Conservation (phyloP, 2,888 invertebrate species). For the Caenorhabditis parvicauda region DNA sequence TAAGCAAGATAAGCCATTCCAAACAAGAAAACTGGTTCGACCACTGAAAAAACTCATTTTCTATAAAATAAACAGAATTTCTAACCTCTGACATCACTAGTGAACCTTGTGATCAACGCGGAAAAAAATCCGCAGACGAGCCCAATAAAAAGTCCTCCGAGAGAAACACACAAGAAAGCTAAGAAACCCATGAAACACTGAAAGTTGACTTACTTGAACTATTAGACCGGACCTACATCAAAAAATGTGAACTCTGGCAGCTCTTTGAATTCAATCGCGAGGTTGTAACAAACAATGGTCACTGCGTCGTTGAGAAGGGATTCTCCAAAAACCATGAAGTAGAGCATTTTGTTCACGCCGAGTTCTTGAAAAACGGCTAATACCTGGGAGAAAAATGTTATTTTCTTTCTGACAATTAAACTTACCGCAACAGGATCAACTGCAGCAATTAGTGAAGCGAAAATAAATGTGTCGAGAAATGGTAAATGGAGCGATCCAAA, state of each 20-base stretch:
- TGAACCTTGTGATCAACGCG: slow-evolving; percentile 64
- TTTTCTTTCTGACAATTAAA: slow-evolving; percentile 10
- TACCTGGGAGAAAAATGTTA: slow-evolving; percentile 18
- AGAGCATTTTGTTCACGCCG: slow-evolving; percentile 69
- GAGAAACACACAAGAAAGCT: slow-evolving; percentile 67
- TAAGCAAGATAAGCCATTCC: slow-evolving; percentile 68
- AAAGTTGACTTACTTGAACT: neutral
- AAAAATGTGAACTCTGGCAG: slow-evolving; percentile 46
- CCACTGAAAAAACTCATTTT: slow-evolving; percentile 63
- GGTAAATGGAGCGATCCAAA: slow-evolving; percentile 52
- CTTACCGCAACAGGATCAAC: slow-evolving; percentile 70
- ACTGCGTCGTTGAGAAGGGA: slow-evolving; percentile 70
- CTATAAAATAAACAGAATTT: neutral
- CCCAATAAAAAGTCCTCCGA: slow-evolving; percentile 67
- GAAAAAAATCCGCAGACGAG: slow-evolving; percentile 66
- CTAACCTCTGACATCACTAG: slow-evolving; percentile 58
- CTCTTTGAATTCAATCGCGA: slow-evolving; percentile 65
- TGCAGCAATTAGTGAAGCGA: slow-evolving; percentile 69
- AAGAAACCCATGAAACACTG: slow-evolving; percentile 66
- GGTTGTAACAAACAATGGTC: slow-evolving; percentile 69
- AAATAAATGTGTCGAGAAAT: slow-evolving; percentile 64
- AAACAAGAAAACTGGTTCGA: slow-evolving; percentile 68
- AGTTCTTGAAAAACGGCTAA: slow-evolving; percentile 63
- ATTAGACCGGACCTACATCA: slow-evolving; percentile 43
- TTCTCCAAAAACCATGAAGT: slow-evolving; percentile 70